Evolutionary conservation across 1,140 invertebrate species (phyloP).

Genomic region (Proctacanthus coquilletti): DNA sequence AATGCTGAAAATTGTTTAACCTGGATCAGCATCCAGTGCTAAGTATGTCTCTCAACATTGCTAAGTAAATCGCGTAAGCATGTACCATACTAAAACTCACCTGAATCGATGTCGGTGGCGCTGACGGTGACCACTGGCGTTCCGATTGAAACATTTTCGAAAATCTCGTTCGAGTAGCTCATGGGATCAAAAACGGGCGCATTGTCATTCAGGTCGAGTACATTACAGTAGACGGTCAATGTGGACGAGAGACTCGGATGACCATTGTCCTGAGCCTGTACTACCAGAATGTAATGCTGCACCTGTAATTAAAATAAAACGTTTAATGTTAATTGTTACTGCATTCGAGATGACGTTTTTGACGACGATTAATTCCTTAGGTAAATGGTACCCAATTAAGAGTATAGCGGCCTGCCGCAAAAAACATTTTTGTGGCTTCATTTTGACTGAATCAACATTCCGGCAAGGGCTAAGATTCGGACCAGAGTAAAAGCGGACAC

Average conservation of each 20-base stretch:
- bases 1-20: no score
- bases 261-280: conserved; percentile 80
- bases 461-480: no score
- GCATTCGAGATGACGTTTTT: neutral
- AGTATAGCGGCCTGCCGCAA: no score
- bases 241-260: conserved; percentile 77
- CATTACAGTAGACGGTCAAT: conserved; percentile 83
- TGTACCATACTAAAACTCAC: conserved; percentile 32
- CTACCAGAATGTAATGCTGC: conserved; percentile 84
- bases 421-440: no score
- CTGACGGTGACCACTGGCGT: conserved; percentile 65
- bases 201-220: conserved; percentile 90
- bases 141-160: conserved; percentile 70
- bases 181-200: conserved; percentile 81
- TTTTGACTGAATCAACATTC: no score
- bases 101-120: conserved; percentile 82
- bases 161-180: conserved; percentile 72
- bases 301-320: conserved; percentile 45
- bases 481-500: no score
- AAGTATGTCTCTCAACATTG: no score
- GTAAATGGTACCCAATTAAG: no score
- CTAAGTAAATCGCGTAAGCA: no score
- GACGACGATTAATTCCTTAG: neutral
- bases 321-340: neutral
- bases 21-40: no score